These are phyloP conservation scores for Macrobrachium nipponense DNA, from an alignment of 1,140 invertebrate genomes.

Conservation along the genomic window DNA sequence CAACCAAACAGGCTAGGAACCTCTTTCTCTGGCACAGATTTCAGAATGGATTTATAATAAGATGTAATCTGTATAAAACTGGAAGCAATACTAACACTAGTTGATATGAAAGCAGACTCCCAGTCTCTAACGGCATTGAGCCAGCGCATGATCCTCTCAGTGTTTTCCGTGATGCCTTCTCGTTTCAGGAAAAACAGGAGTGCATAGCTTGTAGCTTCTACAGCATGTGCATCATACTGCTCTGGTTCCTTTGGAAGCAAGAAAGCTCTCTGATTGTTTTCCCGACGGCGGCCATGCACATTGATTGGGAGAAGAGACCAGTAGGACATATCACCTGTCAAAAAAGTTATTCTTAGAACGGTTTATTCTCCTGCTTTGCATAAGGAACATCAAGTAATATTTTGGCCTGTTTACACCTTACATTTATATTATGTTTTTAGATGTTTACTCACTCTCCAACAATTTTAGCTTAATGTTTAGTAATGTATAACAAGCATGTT, in stretches of 20 bases:
- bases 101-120: constrained; percentile 73
- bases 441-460: too few relatives aligned
- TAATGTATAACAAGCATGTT: too few relatives aligned
- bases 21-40: too few relatives aligned
- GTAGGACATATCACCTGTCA: constrained; percentile 70
- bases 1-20: too few relatives aligned
- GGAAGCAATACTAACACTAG: constrained; percentile 68
- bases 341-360: too few relatives aligned
- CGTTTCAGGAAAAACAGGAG: constrained; percentile 71
- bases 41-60: background rate
- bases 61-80: background rate
- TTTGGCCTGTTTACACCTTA: too few relatives aligned
- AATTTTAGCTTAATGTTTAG: too few relatives aligned
- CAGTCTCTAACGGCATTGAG: constrained; percentile 73
- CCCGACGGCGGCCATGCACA: constrained; percentile 67
- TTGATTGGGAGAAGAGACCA: constrained; percentile 68
- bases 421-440: too few relatives aligned
- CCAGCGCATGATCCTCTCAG: constrained; percentile 69
- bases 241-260: constrained; percentile 68
- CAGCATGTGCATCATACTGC: constrained; percentile 69
- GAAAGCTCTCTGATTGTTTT: constrained; percentile 71
- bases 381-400: too few relatives aligned
- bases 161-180: constrained; percentile 68
- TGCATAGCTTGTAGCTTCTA: constrained; percentile 75
- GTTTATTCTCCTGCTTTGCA: too few relatives aligned